phyloP scores from a whole-genome alignment of 1,140 invertebrate genomes.

The Zophobas atratus region DNA sequence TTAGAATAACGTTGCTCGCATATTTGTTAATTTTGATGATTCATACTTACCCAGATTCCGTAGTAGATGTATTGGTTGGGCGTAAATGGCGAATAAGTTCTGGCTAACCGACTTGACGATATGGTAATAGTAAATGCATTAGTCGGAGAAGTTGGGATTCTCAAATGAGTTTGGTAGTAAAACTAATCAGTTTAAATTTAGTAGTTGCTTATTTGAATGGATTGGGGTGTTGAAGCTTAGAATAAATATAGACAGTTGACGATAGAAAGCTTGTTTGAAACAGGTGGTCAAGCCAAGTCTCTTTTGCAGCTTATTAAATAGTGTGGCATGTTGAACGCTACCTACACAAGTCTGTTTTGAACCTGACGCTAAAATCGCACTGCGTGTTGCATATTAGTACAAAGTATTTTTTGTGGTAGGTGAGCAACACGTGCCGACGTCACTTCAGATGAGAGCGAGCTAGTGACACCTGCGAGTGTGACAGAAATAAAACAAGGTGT shows the following conservation, averaged over 20 bases:
- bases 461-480: conserved; percentile 29
- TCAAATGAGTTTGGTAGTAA: background rate
- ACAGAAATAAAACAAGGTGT: conserved; percentile 60
- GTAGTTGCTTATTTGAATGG: conserved; percentile 18
- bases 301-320: conserved; percentile 43
- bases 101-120: too few species aligned
- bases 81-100: too few species aligned
- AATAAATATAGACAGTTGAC: background rate
- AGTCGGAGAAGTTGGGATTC: background rate
- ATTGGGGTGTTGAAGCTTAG: conserved; percentile 16
- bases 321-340: conserved; percentile 34
- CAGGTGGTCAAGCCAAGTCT: conserved; percentile 21
- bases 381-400: background rate
- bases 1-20: too few species aligned
- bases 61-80: background rate
- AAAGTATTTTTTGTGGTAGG: background rate
- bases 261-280: conserved; percentile 3
- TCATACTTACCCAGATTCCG: background rate
- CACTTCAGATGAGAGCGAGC: background rate
- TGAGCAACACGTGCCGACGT: conserved; percentile 5
- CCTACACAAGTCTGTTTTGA: conserved; percentile 34
- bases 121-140: background rate
- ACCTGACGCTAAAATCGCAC: background rate
- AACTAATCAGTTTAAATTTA: background rate
- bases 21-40: background rate